Conservation (phyloP, 2,113 vertebrate species). For the Setophaga kirtlandii region DNA sequence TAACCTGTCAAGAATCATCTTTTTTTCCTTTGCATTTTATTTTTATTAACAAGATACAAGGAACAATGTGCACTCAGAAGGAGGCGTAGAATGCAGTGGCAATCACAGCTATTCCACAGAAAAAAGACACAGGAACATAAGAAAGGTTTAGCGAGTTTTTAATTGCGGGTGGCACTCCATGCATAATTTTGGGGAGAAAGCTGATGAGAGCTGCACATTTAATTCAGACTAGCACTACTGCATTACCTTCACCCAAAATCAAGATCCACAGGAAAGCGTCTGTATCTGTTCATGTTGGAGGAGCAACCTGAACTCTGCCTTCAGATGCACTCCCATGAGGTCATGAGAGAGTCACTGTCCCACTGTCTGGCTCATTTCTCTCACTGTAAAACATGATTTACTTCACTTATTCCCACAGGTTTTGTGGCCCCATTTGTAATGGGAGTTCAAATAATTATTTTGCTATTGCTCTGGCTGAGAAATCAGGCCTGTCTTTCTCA, state of each 20-base stretch:
- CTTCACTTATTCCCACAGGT: neutral
- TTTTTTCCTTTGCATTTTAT: conserved; percentile 29
- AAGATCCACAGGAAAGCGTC: neutral
- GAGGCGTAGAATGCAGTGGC: neutral
- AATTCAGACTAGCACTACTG: neutral
- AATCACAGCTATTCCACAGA: neutral
- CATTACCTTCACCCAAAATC: neutral
- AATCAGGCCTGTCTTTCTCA: neutral
- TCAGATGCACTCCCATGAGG: neutral
- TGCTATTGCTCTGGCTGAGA: neutral
- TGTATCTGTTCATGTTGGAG: neutral
- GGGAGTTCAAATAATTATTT: neutral
- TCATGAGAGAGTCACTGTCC: neutral
- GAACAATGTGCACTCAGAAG: neutral
- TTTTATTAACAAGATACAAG: conserved; percentile 31
- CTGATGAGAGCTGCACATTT: neutral
- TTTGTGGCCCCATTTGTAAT: neutral
- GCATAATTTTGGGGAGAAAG: neutral
- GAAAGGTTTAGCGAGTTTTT: neutral
- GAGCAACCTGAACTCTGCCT: neutral
- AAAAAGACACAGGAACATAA: neutral
- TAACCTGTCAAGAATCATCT: conserved; percentile 33
- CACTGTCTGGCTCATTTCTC: neutral
- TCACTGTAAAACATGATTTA: neutral
- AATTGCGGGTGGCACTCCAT: neutral